phyloP scores from a whole-genome alignment of 2,888 invertebrate genomes.

The Saturnia pavonia region DNA sequence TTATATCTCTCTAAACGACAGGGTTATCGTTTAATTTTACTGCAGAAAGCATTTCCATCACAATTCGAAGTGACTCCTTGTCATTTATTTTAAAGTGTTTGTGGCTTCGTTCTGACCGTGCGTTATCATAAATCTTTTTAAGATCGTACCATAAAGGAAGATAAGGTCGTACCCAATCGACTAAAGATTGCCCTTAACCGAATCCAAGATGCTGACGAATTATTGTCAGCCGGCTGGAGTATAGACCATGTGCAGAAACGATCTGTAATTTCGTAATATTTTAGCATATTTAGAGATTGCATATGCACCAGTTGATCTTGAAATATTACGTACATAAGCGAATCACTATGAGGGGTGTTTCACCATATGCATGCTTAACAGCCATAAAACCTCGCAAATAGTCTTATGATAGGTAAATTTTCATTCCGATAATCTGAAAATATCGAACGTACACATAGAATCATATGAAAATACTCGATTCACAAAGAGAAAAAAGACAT shows the following conservation, averaged over 20 bases:
- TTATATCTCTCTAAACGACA: constrained; percentile 79
- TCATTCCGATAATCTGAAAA: too few relatives aligned
- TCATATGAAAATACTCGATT: too few relatives aligned
- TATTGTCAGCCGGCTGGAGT: constrained; percentile 45
- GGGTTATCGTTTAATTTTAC: constrained; percentile 81
- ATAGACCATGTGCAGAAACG: background rate
- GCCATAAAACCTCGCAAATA: too few relatives aligned
- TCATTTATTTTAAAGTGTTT: constrained; percentile 81
- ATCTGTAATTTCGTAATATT: background rate
- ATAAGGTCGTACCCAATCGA: constrained; percentile 79
- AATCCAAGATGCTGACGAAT: constrained; percentile 75
- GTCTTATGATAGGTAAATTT: too few relatives aligned
- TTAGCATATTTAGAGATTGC: too few relatives aligned
- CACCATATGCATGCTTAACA: too few relatives aligned
- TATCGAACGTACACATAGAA: too few relatives aligned
- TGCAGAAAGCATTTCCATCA: constrained; percentile 81
- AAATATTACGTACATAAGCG: too few relatives aligned
- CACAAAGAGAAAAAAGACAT: too few relatives aligned
- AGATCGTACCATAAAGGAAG: constrained; percentile 79
- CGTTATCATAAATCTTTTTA: constrained; percentile 82
- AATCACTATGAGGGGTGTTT: too few relatives aligned
- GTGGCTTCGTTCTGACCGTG: constrained; percentile 72
- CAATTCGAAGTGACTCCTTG: constrained; percentile 80
- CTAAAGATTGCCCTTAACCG: constrained; percentile 74
- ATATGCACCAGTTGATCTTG: too few relatives aligned